Evolutionary conservation across 2,113 vertebrate genomes (phyloP).

Genomic region (Syngnathoides biaculeatus): DNA sequence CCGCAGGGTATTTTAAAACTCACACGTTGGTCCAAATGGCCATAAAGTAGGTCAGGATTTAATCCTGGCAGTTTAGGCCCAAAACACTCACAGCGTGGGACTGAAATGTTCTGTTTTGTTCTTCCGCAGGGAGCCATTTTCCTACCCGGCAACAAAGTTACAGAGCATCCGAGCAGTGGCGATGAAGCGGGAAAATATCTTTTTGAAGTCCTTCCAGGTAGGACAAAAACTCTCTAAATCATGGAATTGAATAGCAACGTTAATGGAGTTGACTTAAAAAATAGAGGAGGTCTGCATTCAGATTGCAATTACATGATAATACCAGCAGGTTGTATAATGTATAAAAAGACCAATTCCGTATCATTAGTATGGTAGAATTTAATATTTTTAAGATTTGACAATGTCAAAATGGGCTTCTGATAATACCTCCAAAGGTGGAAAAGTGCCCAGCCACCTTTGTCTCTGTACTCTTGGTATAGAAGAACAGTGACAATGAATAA

Average conservation of each 20-base stretch:
- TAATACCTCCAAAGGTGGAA: no score
- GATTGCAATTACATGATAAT: neutral
- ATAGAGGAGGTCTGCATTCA: neutral
- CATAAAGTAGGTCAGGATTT: neutral
- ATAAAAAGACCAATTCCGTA: neutral
- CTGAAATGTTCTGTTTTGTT: conserved; percentile 15
- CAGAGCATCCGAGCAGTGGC: conserved; percentile 88
- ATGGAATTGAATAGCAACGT: neutral
- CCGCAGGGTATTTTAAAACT: conserved; percentile 27
- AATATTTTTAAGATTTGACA: no score
- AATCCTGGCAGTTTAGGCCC: neutral
- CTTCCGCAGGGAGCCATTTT: conserved; percentile 84
- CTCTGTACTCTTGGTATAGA: no score
- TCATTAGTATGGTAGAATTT: no score
- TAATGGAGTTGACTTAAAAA: neutral
- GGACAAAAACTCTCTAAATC: conserved; percentile 28
- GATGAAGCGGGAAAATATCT: conserved; percentile 93
- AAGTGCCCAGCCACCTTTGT: no score
- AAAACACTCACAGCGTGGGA: conserved; percentile 10
- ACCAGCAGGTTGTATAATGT: neutral
- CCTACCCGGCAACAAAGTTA: conserved; percentile 92
- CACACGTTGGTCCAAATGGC: conserved; percentile 10
- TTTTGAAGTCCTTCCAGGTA: conserved; percentile 97
- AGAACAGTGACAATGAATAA: no score
- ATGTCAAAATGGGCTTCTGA: no score